Conservation (phyloP, 1,140 invertebrate genomes). For the Diploscapter pachys region DNA sequence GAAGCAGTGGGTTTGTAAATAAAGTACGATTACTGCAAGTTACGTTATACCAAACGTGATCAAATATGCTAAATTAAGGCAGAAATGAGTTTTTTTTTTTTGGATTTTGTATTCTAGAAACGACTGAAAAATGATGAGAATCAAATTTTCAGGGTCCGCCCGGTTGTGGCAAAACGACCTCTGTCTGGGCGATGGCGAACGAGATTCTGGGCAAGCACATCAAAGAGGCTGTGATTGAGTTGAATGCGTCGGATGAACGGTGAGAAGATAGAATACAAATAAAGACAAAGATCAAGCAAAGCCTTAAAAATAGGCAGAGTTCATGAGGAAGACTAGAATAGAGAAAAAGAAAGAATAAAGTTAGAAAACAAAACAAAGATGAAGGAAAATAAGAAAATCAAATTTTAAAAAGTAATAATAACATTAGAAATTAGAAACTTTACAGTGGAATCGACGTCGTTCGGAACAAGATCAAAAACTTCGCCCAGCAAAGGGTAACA, state of each 20-base stretch:
- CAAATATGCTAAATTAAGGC: not conserved
- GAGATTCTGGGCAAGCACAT: constrained; percentile 76
- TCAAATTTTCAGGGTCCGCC: constrained; percentile 75
- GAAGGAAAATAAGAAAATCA: not conserved
- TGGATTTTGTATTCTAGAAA: not conserved
- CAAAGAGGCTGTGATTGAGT: constrained; percentile 87
- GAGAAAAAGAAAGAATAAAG: not conserved
- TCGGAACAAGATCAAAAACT: constrained; percentile 96
- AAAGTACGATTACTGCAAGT: too few relatives aligned
- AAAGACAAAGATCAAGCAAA: constrained; percentile 14
- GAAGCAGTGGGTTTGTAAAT: too few relatives aligned
- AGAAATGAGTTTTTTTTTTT: too few relatives aligned
- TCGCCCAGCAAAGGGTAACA: constrained; percentile 89
- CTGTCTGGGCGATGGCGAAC: constrained; percentile 87
- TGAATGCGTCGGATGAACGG: constrained; percentile 93
- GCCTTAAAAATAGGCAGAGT: not conserved
- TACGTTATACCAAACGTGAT: too few relatives aligned
- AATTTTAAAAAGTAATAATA: constrained; percentile 12
- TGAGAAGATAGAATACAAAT: constrained; percentile 34
- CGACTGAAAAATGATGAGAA: not conserved
- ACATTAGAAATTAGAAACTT: constrained; percentile 21
- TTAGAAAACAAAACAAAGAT: too few relatives aligned
- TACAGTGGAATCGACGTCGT: constrained; percentile 90
- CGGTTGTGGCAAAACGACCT: constrained; percentile 97
- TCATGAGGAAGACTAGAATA: not conserved